A percentile compares a stretch with the other conserved stretches of the same genome.
Conservation (phyloP, 2,113 vertebrate genomes). For the Smithornis capensis region DNA sequence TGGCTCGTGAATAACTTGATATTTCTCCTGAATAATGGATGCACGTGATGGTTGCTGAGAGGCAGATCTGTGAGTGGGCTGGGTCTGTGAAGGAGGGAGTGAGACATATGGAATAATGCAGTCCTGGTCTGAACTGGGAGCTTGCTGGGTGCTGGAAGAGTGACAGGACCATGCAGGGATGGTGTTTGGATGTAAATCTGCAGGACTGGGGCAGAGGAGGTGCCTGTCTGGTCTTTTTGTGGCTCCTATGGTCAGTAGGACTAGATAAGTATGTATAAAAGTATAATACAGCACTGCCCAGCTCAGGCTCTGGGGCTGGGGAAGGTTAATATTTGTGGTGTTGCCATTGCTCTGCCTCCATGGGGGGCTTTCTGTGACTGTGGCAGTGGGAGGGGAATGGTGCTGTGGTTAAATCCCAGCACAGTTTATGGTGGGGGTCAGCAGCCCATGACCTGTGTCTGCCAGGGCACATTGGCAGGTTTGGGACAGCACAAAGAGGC, state of each 20-base stretch:
- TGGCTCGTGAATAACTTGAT: conserved; percentile 19
- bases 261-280: background rate
- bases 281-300: background rate
- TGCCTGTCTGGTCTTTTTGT: background rate
- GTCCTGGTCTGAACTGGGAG: background rate
- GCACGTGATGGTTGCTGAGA: conserved; percentile 4
- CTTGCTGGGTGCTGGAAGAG: background rate
- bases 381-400: background rate
- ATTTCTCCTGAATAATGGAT: conserved; percentile 43
- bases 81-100: background rate
- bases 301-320: background rate
- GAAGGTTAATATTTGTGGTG: background rate
- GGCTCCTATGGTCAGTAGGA: fast-evolving
- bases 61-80: background rate
- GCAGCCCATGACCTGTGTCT: fast-evolving
- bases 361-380: background rate
- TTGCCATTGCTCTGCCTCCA: background rate
- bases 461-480: background rate
- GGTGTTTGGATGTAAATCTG: background rate
- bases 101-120: background rate
- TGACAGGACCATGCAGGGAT: background rate
- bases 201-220: background rate
- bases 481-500: background rate
- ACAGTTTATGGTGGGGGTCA: background rate
- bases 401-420: background rate